These are phyloP conservation scores for Felis catus DNA, from an alignment of 2,113 vertebrate genomes.

Conservation along the genomic window F.catus_Fca126_mat1.0 CM031412.1:152409001-152409500, in stretches of 20 bases:
- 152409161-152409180: not conserved
- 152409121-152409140: slow-evolving; percentile 28
- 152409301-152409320: slow-evolving; percentile 48
- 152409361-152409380: slow-evolving; percentile 27
- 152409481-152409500: not conserved
- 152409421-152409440: not conserved
- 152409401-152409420: slow-evolving; percentile 39
- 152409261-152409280: slow-evolving; percentile 44
- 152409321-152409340: slow-evolving; percentile 43
- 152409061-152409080: slow-evolving; percentile 51
- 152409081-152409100: slow-evolving; percentile 48
- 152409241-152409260: slow-evolving; percentile 8
- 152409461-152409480: not conserved
- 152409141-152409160: not conserved
- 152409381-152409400: not conserved
- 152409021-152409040: slow-evolving; percentile 47
- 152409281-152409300: slow-evolving; percentile 12
- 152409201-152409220: slow-evolving; percentile 30
- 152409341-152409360: slow-evolving; percentile 40
- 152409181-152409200: slow-evolving; percentile 7
- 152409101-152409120: slow-evolving; percentile 26
- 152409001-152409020: slow-evolving; percentile 37
- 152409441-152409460: not conserved
- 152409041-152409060: slow-evolving; percentile 39
- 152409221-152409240: slow-evolving; percentile 37